Evolutionary conservation across 2,888 invertebrate genomes (phyloP).

Genomic region (Pantelozetes paolii): DNA sequence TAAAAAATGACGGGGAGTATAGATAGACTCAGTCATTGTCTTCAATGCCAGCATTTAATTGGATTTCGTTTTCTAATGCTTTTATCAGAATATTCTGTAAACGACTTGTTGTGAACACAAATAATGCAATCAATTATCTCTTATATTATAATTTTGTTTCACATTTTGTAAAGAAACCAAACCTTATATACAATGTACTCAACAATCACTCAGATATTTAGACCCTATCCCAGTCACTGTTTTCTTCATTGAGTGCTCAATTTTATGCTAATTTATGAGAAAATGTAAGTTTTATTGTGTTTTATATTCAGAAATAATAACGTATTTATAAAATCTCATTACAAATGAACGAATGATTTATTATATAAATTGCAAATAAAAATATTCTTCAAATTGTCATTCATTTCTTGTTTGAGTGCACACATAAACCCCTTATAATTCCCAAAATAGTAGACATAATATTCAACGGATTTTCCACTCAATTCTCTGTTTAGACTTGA

Average conservation of each 20-base stretch:
- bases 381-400: no score
- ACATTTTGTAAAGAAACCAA: background rate
- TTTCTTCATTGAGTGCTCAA: no score
- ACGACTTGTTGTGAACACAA: background rate
- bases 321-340: background rate
- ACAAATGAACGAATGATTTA: background rate
- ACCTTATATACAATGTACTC: no score
- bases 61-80: background rate
- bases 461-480: no score
- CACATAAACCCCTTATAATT: no score
- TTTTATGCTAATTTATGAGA: constrained; percentile 10
- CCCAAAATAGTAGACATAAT: no score
- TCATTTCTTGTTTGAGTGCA: no score
- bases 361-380: background rate
- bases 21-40: background rate
- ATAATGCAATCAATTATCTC: constrained; percentile 19
- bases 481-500: no score
- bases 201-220: no score
- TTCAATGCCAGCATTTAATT: background rate
- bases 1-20: background rate
- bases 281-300: background rate
- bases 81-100: constrained; percentile 1
- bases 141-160: no score
- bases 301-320: background rate
- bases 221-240: no score